A percentile compares a stretch with the other conserved stretches of the same genome.
phyloP scores from a whole-genome alignment of 2,888 invertebrate species.

The Pandemis heparana region DNA sequence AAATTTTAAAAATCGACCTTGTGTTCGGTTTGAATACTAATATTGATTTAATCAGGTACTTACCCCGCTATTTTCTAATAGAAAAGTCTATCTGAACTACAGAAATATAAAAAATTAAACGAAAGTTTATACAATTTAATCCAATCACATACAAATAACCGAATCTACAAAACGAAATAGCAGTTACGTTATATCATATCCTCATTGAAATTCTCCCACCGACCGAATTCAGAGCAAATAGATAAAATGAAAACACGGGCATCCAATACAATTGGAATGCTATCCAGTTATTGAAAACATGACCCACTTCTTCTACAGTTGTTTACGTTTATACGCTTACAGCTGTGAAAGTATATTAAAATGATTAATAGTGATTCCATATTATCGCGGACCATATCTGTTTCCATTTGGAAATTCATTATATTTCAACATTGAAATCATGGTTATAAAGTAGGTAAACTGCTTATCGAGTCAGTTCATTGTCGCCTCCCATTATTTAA shows the following conservation, averaged over 20 bases:
- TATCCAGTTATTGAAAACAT: constrained; percentile 48
- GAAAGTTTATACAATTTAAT: background rate
- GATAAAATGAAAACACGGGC: constrained; percentile 39
- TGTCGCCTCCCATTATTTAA: no score
- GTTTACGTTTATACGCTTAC: constrained; percentile 27
- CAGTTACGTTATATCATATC: constrained; percentile 18
- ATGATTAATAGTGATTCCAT: background rate
- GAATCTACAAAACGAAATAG: constrained; percentile 11
- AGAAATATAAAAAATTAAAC: background rate
- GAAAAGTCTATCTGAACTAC: no score
- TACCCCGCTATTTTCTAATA: no score
- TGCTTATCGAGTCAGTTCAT: no score
- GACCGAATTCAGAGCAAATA: constrained; percentile 35
- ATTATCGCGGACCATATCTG: background rate
- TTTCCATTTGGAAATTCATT: background rate
- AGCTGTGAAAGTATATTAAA: constrained; percentile 4
- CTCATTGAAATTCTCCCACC: constrained; percentile 35
- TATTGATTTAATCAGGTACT: no score
- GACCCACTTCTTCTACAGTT: constrained; percentile 49
- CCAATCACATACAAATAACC: constrained; percentile 23
- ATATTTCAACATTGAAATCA: no score
- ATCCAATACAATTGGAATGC: constrained; percentile 47
- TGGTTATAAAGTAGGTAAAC: no score
- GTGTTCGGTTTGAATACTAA: no score
- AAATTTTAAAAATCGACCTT: no score